These are phyloP conservation scores for Rhynchophorus ferrugineus DNA, from an alignment of 1,140 invertebrate species.

Conservation along the genomic window DNA sequence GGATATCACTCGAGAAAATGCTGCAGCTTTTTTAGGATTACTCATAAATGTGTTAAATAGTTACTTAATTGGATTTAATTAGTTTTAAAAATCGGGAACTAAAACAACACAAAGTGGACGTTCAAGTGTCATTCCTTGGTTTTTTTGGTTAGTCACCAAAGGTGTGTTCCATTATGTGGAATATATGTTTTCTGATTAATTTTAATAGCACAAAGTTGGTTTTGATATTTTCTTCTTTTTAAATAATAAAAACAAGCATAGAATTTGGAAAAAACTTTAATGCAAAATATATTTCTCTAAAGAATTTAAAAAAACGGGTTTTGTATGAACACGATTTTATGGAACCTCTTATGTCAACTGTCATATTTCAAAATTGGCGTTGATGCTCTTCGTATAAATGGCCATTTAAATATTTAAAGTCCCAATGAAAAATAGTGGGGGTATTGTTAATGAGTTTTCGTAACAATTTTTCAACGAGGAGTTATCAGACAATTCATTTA, in stretches of 20 bases:
- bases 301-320: too few relatives aligned
- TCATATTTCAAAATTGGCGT: too few relatives aligned
- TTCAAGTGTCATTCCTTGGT: background rate
- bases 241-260: too few relatives aligned
- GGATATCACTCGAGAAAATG: conserved; percentile 8
- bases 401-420: conserved; percentile 28
- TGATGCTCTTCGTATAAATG: too few relatives aligned
- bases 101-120: conserved; percentile 14
- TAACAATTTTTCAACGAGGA: conserved; percentile 4
- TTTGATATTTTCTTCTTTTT: too few relatives aligned
- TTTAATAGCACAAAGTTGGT: too few relatives aligned
- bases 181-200: too few relatives aligned
- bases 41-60: conserved; percentile 19
- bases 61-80: conserved; percentile 17
- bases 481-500: conserved; percentile 6
- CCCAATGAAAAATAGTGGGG: conserved; percentile 12
- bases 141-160: background rate
- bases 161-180: background rate
- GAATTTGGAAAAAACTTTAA: too few relatives aligned
- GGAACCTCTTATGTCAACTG: too few relatives aligned
- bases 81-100: conserved; percentile 14
- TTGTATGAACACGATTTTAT: too few relatives aligned
- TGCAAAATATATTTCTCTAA: too few relatives aligned
- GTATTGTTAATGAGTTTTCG: conserved; percentile 13
- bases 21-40: conserved; percentile 10